Percentiles rank a stretch among this genome's conserved stretches.
Conservation (phyloP, 2,888 invertebrate genomes). For the Troilus luridus region DNA sequence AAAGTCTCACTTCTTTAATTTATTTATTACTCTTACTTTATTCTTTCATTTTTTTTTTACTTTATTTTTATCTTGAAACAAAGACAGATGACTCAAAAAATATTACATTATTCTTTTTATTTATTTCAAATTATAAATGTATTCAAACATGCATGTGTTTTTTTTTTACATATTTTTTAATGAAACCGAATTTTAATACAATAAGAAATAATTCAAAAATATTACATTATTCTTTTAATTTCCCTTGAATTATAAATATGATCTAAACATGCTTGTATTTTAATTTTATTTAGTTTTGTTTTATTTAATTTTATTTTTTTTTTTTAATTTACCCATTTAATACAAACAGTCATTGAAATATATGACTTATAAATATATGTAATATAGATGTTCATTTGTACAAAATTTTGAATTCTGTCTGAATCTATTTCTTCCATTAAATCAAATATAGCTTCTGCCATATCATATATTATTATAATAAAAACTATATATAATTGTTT, state of each 20-base stretch:
- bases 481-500: neutral
- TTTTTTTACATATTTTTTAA: neutral
- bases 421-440: neutral
- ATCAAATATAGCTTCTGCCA: neutral
- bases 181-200: no score
- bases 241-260: no score
- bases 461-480: neutral
- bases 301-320: neutral
- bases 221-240: no score
- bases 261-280: no score
- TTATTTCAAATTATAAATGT: neutral
- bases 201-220: no score
- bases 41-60: neutral
- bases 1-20: constrained; percentile 33
- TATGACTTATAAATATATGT: neutral
- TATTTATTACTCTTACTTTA: neutral
- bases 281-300: no score
- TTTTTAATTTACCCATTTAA: neutral
- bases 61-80: neutral
- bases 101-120: neutral
- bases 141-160: neutral
- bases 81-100: neutral
- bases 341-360: neutral
- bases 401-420: neutral
- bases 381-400: neutral